Percentiles rank a stretch among this genome's conserved stretches.
Conservation (phyloP, 2,113 vertebrate species). For the Plotosus lineatus region DNA sequence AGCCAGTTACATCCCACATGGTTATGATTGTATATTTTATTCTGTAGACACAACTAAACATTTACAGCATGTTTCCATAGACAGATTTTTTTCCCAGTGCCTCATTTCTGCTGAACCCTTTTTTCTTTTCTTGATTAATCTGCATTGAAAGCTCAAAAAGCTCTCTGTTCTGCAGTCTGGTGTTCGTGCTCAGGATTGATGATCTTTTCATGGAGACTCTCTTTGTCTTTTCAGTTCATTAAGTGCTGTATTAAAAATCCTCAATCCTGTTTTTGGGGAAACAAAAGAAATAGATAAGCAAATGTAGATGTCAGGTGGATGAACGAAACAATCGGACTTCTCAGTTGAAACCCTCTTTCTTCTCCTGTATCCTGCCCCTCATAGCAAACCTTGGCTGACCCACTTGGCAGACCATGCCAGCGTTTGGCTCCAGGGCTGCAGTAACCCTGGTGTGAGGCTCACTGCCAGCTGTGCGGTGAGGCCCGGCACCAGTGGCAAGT, state of each 20-base stretch:
- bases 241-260: too few relatives aligned
- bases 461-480: slow-evolving; percentile 48
- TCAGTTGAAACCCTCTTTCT: slow-evolving; percentile 28
- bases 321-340: background rate
- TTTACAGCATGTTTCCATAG: background rate
- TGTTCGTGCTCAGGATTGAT: background rate
- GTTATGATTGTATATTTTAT: background rate
- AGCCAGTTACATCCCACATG: background rate
- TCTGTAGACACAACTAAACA: background rate
- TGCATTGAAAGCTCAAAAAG: background rate
- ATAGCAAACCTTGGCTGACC: slow-evolving; percentile 58
- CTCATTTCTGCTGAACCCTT: background rate
- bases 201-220: background rate
- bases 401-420: slow-evolving; percentile 62
- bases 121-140: background rate
- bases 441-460: slow-evolving; percentile 32
- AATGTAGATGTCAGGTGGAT: background rate
- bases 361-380: slow-evolving; percentile 20
- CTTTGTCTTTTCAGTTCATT: background rate
- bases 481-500: slow-evolving; percentile 58
- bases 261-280: background rate
- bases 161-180: background rate
- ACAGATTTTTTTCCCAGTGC: background rate
- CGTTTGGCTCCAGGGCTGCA: slow-evolving; percentile 59
- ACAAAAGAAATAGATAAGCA: background rate